phyloP scores from a whole-genome alignment of 2,888 invertebrate genomes.

The Tinea semifulvella region DNA sequence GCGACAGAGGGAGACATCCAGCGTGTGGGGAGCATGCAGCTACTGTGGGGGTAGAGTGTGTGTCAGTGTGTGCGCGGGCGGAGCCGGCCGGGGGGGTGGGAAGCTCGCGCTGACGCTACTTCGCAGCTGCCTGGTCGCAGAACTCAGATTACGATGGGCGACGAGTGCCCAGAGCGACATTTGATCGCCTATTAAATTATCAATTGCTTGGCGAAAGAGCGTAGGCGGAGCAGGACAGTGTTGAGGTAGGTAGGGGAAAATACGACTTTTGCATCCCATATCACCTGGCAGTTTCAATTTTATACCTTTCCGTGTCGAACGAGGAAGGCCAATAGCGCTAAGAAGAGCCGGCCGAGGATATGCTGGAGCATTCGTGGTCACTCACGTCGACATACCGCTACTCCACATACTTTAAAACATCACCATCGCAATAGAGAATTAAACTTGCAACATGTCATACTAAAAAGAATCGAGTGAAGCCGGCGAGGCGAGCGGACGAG shows the following conservation, averaged over 20 bases:
- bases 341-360: constrained; percentile 62
- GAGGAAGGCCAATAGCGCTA: constrained; percentile 64
- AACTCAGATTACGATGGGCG: background rate
- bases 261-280: constrained; percentile 64
- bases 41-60: constrained; percentile 33
- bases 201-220: constrained; percentile 36
- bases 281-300: constrained; percentile 65
- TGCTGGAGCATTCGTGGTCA: constrained; percentile 63
- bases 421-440: constrained; percentile 51
- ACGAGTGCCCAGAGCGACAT: background rate
- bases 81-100: constrained; percentile 58
- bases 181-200: constrained; percentile 5
- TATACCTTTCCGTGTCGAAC: constrained; percentile 67
- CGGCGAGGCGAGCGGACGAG: constrained; percentile 28
- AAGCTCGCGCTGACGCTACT: constrained; percentile 40
- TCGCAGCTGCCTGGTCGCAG: constrained; percentile 27
- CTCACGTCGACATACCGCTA: constrained; percentile 63
- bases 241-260: constrained; percentile 45
- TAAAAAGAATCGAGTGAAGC: constrained; percentile 30
- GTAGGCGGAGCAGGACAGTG: constrained; percentile 44
- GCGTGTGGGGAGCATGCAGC: constrained; percentile 51
- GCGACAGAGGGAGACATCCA: constrained; percentile 53
- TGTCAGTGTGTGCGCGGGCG: constrained; percentile 60
- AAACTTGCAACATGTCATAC: constrained; percentile 62
- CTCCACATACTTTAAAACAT: constrained; percentile 59